Percentiles rank a stretch among this genome's conserved stretches.
Evolutionary conservation across 2,113 vertebrate species (phyloP).

Genomic region (Dunckerocampus dactyliophorus): DNA sequence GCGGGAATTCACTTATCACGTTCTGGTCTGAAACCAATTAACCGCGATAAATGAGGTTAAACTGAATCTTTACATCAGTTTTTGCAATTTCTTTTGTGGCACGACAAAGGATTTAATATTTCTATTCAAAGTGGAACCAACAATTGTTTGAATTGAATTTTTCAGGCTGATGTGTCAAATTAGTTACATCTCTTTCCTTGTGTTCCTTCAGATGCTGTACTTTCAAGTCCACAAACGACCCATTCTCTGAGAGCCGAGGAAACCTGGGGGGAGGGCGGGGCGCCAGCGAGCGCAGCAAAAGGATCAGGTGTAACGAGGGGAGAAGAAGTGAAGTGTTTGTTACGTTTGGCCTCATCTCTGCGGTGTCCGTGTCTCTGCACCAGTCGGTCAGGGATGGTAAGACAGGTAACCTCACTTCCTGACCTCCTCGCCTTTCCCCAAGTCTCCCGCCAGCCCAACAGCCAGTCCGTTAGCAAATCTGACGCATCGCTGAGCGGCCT

Average conservation of each 20-base stretch:
- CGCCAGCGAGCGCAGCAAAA: constrained; percentile 16
- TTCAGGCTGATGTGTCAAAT: neutral
- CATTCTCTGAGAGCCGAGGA: constrained; percentile 37
- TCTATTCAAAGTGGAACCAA: too few species aligned
- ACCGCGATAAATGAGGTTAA: too few species aligned
- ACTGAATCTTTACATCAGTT: too few species aligned
- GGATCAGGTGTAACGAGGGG: constrained; percentile 16
- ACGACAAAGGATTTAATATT: too few species aligned
- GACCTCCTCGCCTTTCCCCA: constrained; percentile 27
- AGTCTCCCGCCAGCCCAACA: constrained; percentile 30
- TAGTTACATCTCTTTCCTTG: constrained; percentile 5
- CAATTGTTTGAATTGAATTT: too few species aligned
- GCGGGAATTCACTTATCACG: too few species aligned
- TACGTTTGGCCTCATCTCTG: constrained; percentile 33
- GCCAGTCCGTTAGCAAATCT: constrained; percentile 25
- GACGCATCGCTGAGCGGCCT: constrained; percentile 40
- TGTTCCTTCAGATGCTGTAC: constrained; percentile 63
- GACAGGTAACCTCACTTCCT: constrained; percentile 42
- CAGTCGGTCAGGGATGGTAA: constrained; percentile 72
- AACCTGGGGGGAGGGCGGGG: constrained; percentile 52
- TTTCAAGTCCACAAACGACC: constrained; percentile 52
- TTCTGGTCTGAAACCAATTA: too few species aligned
- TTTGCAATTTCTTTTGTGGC: too few species aligned
- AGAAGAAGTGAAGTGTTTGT: constrained; percentile 14
- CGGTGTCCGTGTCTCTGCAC: constrained; percentile 30